Base-by-base conservation (phyloP, 2,888 invertebrate species). In the Patella ulyssiponensis region DNA sequence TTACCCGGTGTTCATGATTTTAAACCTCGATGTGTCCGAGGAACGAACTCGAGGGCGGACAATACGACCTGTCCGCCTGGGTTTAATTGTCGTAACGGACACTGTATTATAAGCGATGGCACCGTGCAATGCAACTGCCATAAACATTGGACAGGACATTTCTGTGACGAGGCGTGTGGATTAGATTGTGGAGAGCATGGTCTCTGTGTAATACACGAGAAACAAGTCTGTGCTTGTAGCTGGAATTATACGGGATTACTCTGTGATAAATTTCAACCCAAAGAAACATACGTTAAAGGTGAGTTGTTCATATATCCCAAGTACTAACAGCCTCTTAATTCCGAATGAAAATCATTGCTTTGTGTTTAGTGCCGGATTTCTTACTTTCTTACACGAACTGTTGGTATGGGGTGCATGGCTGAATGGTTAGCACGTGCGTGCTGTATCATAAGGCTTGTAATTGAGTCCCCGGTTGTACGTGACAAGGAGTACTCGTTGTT, bases 81-180 rank as follows among this genome's bases (percentile, higher is more conserved):
- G 14, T 71, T 78, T 54, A 70, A 74, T 52, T 77, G 75, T 54
- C 23, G 70, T 20, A 75, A 73, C 71, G 70, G 73, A 76, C 75
- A 75, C 17, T 80, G 79, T 71, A 71, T 76, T 23, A 53, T 77
- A 2, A 54, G 27, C 0, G 77, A 79, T 14, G 77, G 77, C 12
- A 27, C 71, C 3, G 71, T 78, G 70, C 44, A 73, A 53, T 83
- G 83, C 52, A 74, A 79, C 70, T 83, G 83, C 58, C 69, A 74
- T 12, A 64, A 52, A 11, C 78, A 79, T 1, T 83, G 83, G 83
- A 73, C 75, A 4, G 83, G 83, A 0, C 75, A 78, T 9, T 81
- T 80, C 75, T 83, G 83, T 71, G 77, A 80, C 15, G 72, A 77
- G 20, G 73, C 71, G 3, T 83, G 83, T 54, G 64, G 78, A 11